Base-by-base conservation (phyloP, 2,113 vertebrate species). In the Scatophagus argus region DNA sequence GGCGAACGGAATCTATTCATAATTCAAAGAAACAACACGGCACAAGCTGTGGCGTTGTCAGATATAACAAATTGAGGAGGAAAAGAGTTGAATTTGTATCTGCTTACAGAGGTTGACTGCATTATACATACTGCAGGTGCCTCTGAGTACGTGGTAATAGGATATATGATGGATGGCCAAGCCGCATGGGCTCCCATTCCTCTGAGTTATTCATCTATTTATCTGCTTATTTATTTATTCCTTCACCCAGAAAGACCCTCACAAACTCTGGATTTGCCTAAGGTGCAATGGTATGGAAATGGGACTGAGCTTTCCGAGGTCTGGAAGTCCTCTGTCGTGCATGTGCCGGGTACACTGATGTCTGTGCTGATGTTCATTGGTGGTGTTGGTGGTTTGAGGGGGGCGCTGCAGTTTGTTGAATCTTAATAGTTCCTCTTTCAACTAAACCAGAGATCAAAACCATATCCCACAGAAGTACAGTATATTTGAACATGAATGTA, bases 151-250 rank as follows among this genome's bases (percentile, higher is more conserved):
- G 88, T 89, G 83, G 91, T 95, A 94, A 94, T 93, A 90, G 92
- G 92, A 93, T 88, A 69, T 83, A 90, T 94, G 94, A 95, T 95
- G 93, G 93, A 95, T 95, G 87, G 88, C 91, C 91, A 84, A 79
- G 71, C 72, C 64, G 29, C 81, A 71, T 67, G 44, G 81, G 84
- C 86, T 82, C 79, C 86, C 76, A 88, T 93, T 88, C 87, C 78
- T 91, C 87, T 91, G 86, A 82, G 92, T 90, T 89, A 91, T 93
- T 92, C 91, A 93, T 93, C 88, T 93, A 90, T 95, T 93, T 93
- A 93, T 94, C 88, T 92, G 82, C 90, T 85, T 93, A 92, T 94
- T 91, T 93, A 92, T 93, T 90, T 91, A 92, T 93, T 93, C 86
- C 85, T 81, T 93, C 91, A 89, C 84, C 87, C 87, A 89, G 76